Conservation (phyloP, 2,888 invertebrate genomes). For the Onchidella celtica region DNA sequence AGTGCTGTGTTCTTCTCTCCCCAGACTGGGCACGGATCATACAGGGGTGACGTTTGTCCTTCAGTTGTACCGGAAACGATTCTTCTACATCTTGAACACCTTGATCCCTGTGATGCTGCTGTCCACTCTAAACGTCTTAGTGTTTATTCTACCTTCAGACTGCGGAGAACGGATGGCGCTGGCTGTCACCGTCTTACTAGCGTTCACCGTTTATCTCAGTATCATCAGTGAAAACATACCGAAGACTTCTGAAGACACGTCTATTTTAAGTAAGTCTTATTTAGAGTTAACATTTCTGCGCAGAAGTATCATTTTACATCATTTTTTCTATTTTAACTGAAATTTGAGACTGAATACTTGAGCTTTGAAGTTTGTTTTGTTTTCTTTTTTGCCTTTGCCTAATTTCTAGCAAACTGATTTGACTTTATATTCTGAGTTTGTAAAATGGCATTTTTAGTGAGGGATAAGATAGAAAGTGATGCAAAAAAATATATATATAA, state of each 20-base stretch:
- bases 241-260: slow-evolving; percentile 66
- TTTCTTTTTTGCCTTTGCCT: too few relatives aligned
- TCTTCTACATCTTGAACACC: slow-evolving; percentile 67
- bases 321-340: too few relatives aligned
- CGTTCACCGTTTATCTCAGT: slow-evolving; percentile 67
- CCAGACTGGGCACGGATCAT: slow-evolving; percentile 58
- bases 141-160: slow-evolving; percentile 63
- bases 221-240: slow-evolving; percentile 67
- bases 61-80: slow-evolving; percentile 59
- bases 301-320: too few relatives aligned
- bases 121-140: slow-evolving; percentile 63
- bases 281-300: not conserved
- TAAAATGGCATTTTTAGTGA: too few relatives aligned
- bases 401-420: too few relatives aligned
- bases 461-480: too few relatives aligned
- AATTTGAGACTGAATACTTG: too few relatives aligned
- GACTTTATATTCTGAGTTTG: too few relatives aligned
- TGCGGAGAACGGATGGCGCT: slow-evolving; percentile 67
- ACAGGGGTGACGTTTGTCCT: slow-evolving; percentile 62
- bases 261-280: slow-evolving; percentile 58
- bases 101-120: slow-evolving; percentile 65
- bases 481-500: too few relatives aligned
- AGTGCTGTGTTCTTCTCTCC: too few relatives aligned
- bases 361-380: too few relatives aligned
- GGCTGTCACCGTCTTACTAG: slow-evolving; percentile 64